Base-by-base conservation (phyloP, 2,888 invertebrate genomes). In the Pyrrhia umbra region DNA sequence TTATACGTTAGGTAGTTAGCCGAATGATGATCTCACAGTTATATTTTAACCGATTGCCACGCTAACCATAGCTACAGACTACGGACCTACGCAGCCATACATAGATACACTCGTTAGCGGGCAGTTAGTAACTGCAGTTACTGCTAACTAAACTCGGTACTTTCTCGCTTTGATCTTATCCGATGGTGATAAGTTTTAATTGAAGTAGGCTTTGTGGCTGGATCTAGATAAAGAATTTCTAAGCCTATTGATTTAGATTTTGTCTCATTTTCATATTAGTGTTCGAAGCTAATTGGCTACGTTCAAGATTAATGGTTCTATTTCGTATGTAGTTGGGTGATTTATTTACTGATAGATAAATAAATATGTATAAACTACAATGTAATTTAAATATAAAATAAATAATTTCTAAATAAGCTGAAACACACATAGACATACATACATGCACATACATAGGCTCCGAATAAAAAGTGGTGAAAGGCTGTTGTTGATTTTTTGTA, bases 11-110 rank as follows among this genome's bases (percentile, higher is more conserved):
- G 27, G 18, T 42, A 57, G 27, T 15, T 64, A 42, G 62, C 10
- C 25, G 49, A 18, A 34, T 34, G 56, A 80, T 80, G 77, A 78
- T 60, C 45, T 77, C 78, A 75, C 39, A 20, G 34, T 62, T 62
- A 58, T 62, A 71, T 71, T 74, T 58, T 50, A 59, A 66, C 54
- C 21, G 25, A 40, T 21, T 23, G 23, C 25, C 47, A 18, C 34
- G 27, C 42, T 52, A 50, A 50, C 60, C 47, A 40, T 43, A 58
- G 42, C 39, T 61, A 42, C 46, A 15, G 27, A 56, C 42, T 16
- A 58, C 57, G 42, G 34, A 65, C 51, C 47, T 60, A 58, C 37
- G 10, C 54, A 47, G 20, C 6, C 27, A 50, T 6, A 20, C 21
- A 10, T 20, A 25, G 2, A 46, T 16, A 4, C 25, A 9, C n/a